Base-by-base conservation (phyloP, 2,113 vertebrate species). In the Serilophus lunatus region DNA sequence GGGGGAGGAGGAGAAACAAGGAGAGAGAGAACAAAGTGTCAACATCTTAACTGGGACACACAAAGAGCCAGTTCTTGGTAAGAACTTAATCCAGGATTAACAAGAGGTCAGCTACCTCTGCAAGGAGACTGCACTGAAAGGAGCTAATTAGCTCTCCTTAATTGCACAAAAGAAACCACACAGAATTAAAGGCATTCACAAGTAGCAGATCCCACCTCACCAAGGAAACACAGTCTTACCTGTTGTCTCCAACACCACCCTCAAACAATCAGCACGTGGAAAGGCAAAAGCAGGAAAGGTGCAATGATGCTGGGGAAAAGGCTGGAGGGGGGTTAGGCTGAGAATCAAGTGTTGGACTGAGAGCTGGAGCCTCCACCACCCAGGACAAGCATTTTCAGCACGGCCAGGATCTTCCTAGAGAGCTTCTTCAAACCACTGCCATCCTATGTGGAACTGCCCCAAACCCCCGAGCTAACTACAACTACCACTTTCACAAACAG, bases 31-130 rank as follows among this genome's bases (percentile, higher is more conserved):
- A 94, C 89, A 88, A 79, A 87, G 42, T 93, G 97, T 97, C 95
- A 97, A 66, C 97, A 92, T 97, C 97, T 97, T 97, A 98, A 98
- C 88, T 98, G 95, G 97, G 97, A 95, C 97, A 97, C 85, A 92
- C 82, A 92, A 93, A 92, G 79, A 96, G 95, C 95, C 86, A 92
- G 90, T 96, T 93, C 96, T 96, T 95, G 33, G 44, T 96, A 97
- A 98, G 95, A 98, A 97, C 96, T 97, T 98, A 98, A 98, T 98
- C 98, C 95, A 94, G 97, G 97, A 97, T 98, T 98, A 98, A 97
- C 91, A 86, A 95, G 93, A 96, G 97, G 97, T 96, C 97, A 95
- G 93, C 94, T 94, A 97, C 96, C 95, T 96, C 96, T 86, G 77
- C 93, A 93, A 94, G 96, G 95, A 97, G 97, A 81, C 96, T 90